phyloP scores from a whole-genome alignment of 1,140 invertebrate genomes.

The Ceratina calcarata region DNA sequence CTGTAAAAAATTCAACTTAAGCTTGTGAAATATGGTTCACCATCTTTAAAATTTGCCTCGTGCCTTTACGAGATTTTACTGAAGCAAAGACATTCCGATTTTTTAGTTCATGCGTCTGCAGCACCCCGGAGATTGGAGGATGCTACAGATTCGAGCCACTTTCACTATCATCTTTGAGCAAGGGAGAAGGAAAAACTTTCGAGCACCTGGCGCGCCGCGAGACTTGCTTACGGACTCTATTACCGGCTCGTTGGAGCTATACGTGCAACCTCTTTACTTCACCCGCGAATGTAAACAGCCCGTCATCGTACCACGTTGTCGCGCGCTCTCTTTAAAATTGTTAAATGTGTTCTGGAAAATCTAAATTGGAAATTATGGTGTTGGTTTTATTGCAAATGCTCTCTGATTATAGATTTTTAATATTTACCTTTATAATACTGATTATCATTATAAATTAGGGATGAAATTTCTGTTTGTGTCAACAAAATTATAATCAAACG shows the following conservation, averaged over 20 bases:
- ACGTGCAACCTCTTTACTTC: constrained; percentile 56
- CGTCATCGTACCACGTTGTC: constrained; percentile 39
- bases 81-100: not conserved
- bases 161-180: constrained; percentile 47
- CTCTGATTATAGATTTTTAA: not conserved
- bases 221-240: constrained; percentile 64
- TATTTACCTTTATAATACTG: not conserved
- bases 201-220: constrained; percentile 46
- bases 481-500: too few relatives aligned
- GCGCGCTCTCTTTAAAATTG: constrained; percentile 57
- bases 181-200: constrained; percentile 58
- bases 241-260: constrained; percentile 56
- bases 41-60: too few relatives aligned
- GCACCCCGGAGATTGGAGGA: constrained; percentile 45
- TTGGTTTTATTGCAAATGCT: constrained; percentile 1
- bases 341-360: constrained; percentile 19
- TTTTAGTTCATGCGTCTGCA: constrained; percentile 18
- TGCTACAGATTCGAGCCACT: constrained; percentile 56
- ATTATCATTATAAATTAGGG: too few relatives aligned
- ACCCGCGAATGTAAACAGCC: constrained; percentile 52
- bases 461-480: too few relatives aligned
- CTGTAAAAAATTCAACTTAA: too few relatives aligned
- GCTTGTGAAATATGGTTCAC: too few relatives aligned
- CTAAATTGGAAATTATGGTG: constrained; percentile 29
- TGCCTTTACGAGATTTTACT: too few relatives aligned